Conservation (phyloP, 1,140 invertebrate species). For the Procambarus virginalis region DNA sequence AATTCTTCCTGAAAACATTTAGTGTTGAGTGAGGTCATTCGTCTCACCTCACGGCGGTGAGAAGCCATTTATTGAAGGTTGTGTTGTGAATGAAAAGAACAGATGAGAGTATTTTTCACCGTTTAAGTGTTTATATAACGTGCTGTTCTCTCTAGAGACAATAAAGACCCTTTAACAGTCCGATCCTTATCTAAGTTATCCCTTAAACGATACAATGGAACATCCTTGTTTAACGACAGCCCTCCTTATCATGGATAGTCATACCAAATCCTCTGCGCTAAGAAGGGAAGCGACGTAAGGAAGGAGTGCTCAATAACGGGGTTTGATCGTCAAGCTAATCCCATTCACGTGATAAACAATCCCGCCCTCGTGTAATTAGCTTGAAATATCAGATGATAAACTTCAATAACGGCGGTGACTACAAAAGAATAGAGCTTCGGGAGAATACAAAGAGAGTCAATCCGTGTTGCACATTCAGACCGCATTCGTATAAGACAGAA, state of each 20-base stretch:
- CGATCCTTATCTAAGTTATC: background rate
- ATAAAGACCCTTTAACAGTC: background rate
- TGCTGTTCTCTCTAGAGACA: background rate
- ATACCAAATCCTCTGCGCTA: background rate
- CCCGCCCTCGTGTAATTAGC: constrained; percentile 55
- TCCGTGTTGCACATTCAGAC: constrained; percentile 52
- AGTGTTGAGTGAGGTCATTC: too few relatives aligned
- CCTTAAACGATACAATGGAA: background rate
- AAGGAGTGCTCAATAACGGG: constrained; percentile 21
- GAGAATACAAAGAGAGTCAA: constrained; percentile 35
- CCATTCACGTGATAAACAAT: constrained; percentile 55
- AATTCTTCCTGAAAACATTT: background rate
- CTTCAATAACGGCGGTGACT: constrained; percentile 50
- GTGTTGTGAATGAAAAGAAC: constrained; percentile 49
- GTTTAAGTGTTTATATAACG: constrained; percentile 38
- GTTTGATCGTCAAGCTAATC: constrained; percentile 59
- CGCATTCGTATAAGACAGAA: constrained; percentile 59
- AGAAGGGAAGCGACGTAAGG: constrained; percentile 15
- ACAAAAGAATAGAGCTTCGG: constrained; percentile 46
- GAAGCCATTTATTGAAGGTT: constrained; percentile 50
- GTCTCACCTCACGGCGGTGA: background rate
- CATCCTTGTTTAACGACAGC: background rate
- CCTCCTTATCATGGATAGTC: background rate
- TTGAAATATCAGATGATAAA: constrained; percentile 65
- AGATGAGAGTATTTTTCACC: constrained; percentile 53